phyloP scores from a whole-genome alignment of 2,797 vertebrate genomes.

The Sebastes vulpes region DNA sequence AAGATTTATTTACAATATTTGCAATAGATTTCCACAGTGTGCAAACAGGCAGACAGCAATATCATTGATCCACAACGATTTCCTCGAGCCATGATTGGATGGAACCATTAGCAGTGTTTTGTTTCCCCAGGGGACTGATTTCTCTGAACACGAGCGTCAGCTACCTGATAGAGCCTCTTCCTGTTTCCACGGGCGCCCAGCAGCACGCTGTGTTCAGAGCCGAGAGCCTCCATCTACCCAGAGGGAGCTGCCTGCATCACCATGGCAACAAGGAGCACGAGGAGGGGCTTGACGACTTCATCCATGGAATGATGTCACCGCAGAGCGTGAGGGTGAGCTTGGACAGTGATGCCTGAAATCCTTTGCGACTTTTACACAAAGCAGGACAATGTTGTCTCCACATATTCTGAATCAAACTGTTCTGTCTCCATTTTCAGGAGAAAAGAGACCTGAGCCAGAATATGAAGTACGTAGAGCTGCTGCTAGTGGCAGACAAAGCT shows the following conservation, averaged over 20 bases:
- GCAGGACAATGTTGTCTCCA: too few species aligned
- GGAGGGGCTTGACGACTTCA: constrained; percentile 70
- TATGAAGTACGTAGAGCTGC: constrained; percentile 95
- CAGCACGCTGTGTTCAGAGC: constrained; percentile 91
- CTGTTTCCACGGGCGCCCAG: constrained; percentile 61
- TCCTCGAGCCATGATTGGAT: neutral
- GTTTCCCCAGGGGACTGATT: constrained; percentile 91
- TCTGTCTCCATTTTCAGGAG: constrained; percentile 77
- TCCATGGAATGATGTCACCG: constrained; percentile 74
- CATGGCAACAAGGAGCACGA: constrained; percentile 37
- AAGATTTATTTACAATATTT: neutral
- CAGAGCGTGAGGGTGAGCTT: constrained; percentile 71
- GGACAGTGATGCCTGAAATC: neutral
- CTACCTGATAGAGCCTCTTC: constrained; percentile 93
- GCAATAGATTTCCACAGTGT: neutral
- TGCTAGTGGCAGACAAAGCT: constrained; percentile 94
- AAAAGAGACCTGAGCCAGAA: constrained; percentile 89
- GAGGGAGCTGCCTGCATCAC: constrained; percentile 86
- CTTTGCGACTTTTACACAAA: neutral
- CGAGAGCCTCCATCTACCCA: constrained; percentile 84
- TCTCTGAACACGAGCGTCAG: constrained; percentile 89
- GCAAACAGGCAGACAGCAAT: neutral
- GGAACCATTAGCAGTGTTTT: constrained; percentile 52
- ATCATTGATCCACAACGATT: neutral
- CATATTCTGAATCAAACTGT: neutral